These are phyloP conservation scores for Drosophila tropicalis DNA, from an alignment of 1,140 invertebrate genomes.

Conservation along the genomic window DNA sequence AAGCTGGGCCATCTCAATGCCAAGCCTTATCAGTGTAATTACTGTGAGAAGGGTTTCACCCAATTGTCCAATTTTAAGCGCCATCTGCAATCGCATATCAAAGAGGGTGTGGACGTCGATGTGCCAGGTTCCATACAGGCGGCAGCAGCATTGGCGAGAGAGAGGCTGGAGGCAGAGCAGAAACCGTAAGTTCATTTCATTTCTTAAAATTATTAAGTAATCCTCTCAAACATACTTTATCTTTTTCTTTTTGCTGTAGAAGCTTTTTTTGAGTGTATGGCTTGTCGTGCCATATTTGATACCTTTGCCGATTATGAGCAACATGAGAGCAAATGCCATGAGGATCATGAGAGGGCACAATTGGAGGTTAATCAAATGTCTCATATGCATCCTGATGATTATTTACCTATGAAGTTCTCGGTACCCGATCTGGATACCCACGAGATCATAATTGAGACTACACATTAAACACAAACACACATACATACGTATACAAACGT, in stretches of 20 bases:
- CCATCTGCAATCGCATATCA: conserved; percentile 78
- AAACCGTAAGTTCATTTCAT: conserved; percentile 64
- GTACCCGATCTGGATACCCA: conserved; percentile 79
- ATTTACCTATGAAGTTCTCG: conserved; percentile 78
- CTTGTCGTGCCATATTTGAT: conserved; percentile 78
- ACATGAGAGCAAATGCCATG: conserved; percentile 75
- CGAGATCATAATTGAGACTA: conserved; percentile 82
- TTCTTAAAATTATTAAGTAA: neutral
- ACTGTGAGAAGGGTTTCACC: conserved; percentile 80
- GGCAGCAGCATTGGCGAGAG: conserved; percentile 66
- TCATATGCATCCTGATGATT: conserved; percentile 74
- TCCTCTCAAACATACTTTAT: neutral
- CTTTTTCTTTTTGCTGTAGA: conserved; percentile 29
- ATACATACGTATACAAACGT: neutral
- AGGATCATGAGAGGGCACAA: conserved; percentile 69
- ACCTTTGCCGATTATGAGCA: conserved; percentile 78
- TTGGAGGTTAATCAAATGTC: conserved; percentile 73
- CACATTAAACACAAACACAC: conserved; percentile 51
- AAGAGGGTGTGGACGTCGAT: conserved; percentile 76
- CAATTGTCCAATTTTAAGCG: conserved; percentile 78
- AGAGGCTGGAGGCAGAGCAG: conserved; percentile 67
- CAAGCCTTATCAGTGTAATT: conserved; percentile 77
- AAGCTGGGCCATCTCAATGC: conserved; percentile 80
- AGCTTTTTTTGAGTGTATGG: conserved; percentile 78
- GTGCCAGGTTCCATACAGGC: conserved; percentile 66